These are phyloP conservation scores for Euleptes europaea DNA, from an alignment of 2,113 vertebrate genomes.

Conservation along the genomic window DNA sequence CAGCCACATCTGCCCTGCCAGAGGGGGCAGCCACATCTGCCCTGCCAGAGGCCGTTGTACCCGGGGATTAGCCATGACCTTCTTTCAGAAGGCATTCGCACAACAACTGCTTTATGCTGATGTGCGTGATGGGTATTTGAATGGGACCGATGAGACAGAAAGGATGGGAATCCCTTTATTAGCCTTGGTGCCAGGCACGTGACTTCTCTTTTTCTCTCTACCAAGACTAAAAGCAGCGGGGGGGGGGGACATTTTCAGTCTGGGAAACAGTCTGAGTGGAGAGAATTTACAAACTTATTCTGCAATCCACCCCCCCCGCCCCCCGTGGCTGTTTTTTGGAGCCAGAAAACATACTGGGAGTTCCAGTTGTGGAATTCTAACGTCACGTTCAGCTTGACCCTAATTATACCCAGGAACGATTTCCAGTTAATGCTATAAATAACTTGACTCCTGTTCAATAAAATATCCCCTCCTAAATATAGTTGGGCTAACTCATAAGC, in stretches of 20 bases:
- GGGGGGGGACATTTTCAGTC: no score
- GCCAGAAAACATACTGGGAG: no score
- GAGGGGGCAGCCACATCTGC: background rate
- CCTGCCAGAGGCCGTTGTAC: background rate
- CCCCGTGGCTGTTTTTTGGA: no score
- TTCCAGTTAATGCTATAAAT: slow-evolving; percentile 21
- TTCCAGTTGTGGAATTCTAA: no score
- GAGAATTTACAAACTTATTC: no score
- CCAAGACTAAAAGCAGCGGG: no score
- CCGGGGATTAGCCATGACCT: background rate
- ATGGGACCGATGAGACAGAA: background rate
- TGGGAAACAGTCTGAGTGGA: no score
- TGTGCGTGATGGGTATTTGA: background rate
- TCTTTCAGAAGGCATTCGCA: background rate
- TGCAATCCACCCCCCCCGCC: no score
- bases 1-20: background rate
- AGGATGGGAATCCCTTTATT: background rate
- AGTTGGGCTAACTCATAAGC: background rate
- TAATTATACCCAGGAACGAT: background rate
- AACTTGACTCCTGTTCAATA: background rate
- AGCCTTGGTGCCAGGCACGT: no score
- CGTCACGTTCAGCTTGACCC: no score
- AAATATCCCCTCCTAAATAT: background rate
- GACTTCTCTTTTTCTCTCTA: no score
- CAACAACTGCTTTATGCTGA: no score